These are phyloP conservation scores for Atopsyche davidsoni DNA, from an alignment of 1,140 invertebrate genomes.

Conservation along the genomic window DNA sequence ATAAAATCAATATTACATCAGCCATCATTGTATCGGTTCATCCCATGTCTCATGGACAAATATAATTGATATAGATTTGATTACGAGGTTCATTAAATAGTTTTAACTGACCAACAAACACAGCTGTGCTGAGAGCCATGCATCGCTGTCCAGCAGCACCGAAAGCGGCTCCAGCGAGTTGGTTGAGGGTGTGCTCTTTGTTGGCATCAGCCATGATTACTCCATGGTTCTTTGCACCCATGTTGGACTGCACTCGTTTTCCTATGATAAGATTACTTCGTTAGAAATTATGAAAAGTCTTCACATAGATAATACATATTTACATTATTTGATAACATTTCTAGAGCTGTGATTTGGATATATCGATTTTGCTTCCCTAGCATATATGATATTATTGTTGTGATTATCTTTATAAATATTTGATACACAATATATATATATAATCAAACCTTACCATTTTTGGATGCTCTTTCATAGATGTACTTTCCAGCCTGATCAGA, in stretches of 20 bases:
- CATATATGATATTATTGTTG: neutral
- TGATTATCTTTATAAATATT: too few species aligned
- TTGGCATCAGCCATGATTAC: conserved; percentile 96
- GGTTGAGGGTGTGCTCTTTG: conserved; percentile 92
- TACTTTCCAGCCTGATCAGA: conserved; percentile 94
- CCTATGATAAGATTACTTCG: conserved; percentile 60
- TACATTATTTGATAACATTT: too few species aligned
- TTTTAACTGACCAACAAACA: conserved; percentile 81
- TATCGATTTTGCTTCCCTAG: neutral
- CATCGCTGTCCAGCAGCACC: conserved; percentile 92
- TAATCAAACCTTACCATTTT: conserved; percentile 48
- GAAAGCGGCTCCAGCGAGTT: conserved; percentile 92
- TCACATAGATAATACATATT: too few species aligned
- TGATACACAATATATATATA: neutral
- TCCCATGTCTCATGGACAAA: too few species aligned
- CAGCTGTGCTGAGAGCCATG: conserved; percentile 96
- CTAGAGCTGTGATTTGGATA: too few species aligned
- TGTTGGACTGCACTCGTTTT: conserved; percentile 96
- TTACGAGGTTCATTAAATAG: neutral
- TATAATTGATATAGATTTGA: neutral
- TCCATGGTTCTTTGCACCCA: conserved; percentile 99
- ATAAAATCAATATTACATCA: neutral
- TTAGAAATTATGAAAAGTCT: too few species aligned
- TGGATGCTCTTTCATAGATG: conserved; percentile 88
- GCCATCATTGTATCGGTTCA: too few species aligned